phyloP scores from a whole-genome alignment of 1,140 invertebrate genomes.

The Drosophila pseudoananassae region DNA sequence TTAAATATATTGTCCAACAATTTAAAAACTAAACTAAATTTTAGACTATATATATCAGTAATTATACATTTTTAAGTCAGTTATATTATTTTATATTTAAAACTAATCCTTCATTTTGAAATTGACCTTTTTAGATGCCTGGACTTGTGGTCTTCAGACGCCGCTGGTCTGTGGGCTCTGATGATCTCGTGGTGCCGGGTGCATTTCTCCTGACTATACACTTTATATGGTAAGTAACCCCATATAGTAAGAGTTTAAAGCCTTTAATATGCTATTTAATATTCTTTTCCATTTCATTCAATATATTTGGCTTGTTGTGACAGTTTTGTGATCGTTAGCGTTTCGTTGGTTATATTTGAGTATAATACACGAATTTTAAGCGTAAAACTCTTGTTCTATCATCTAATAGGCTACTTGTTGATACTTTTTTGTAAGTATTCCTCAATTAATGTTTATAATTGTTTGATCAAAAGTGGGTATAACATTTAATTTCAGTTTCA shows the following conservation, averaged over 20 bases:
- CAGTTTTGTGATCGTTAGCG: conserved; percentile 77
- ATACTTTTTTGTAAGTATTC: conserved; percentile 85
- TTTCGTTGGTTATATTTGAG: conserved; percentile 86
- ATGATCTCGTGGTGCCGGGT: conserved; percentile 94
- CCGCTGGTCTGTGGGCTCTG: conserved; percentile 94
- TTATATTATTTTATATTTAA: background rate
- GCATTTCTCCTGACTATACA: conserved; percentile 91
- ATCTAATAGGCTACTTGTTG: conserved; percentile 89
- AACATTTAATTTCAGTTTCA: conserved; percentile 85
- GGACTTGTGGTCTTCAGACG: conserved; percentile 93
- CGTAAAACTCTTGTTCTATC: conserved; percentile 87
- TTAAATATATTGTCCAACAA: no score
- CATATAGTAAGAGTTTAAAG: background rate
- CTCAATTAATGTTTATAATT: background rate
- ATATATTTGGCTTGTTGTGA: conserved; percentile 12
- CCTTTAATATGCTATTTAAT: conserved; percentile 3
- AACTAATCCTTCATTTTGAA: conserved; percentile 13
- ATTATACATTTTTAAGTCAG: no score
- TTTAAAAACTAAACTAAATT: no score
- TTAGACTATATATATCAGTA: no score
- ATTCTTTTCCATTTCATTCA: conserved; percentile 2
- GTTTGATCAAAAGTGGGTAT: conserved; percentile 2
- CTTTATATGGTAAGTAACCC: conserved; percentile 89
- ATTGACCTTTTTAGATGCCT: no score
- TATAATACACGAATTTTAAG: conserved; percentile 87